phyloP scores from a whole-genome alignment of 2,888 invertebrate species.

The Troglohyphantes excavatus region DNA sequence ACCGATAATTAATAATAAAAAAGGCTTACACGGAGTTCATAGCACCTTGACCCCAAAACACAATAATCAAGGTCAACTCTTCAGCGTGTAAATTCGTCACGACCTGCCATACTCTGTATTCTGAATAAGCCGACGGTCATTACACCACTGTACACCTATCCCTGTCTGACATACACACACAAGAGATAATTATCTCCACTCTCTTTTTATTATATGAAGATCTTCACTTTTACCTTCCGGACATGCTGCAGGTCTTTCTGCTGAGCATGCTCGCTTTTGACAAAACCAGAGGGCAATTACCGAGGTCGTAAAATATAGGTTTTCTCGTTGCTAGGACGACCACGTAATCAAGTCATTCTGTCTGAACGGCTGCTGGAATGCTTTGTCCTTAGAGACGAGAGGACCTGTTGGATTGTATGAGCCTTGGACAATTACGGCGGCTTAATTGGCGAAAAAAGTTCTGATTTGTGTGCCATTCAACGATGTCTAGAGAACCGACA shows the following conservation, averaged over 20 bases:
- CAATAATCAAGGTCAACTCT: slow-evolving; percentile 45
- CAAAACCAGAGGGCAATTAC: not conserved
- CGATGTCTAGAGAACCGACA: not conserved
- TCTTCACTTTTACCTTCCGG: not conserved
- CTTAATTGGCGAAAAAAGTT: not conserved
- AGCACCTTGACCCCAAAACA: slow-evolving; percentile 45
- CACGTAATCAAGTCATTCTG: no score
- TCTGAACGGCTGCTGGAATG: no score
- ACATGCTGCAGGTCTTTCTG: not conserved
- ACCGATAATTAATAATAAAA: not conserved
- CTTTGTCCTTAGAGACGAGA: no score
- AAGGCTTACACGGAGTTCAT: not conserved
- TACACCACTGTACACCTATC: not conserved
- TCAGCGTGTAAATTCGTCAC: slow-evolving; percentile 44
- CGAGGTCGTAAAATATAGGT: not conserved
- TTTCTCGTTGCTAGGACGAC: no score
- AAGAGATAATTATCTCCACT: not conserved
- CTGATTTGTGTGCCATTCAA: not conserved
- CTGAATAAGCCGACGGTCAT: not conserved
- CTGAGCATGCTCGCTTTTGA: not conserved
- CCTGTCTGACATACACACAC: not conserved
- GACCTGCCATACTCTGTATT: slow-evolving; percentile 21
- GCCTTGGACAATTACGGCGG: no score
- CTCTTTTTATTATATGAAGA: slow-evolving; percentile 4
- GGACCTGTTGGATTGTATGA: no score